Conservation (phyloP, 2,888 invertebrate genomes). For the Agrilus mali region DNA sequence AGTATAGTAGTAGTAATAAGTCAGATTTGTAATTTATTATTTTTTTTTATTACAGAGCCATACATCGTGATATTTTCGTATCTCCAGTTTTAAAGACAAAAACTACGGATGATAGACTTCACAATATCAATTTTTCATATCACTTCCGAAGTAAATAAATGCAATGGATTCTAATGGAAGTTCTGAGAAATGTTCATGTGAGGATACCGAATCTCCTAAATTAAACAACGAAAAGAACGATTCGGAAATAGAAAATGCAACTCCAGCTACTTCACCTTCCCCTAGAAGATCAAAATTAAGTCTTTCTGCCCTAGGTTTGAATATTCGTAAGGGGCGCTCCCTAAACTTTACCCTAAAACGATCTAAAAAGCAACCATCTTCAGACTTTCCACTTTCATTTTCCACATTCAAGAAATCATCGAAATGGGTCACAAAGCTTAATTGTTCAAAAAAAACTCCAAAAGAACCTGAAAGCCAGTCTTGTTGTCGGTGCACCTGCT, state of each 20-base stretch:
- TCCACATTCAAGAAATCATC: conserved; percentile 21
- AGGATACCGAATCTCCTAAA: conserved; percentile 19
- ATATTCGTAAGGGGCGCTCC: conserved; percentile 26
- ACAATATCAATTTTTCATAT: no score
- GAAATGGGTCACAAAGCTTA: conserved; percentile 31
- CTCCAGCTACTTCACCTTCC: conserved; percentile 17
- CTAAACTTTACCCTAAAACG: conserved; percentile 24
- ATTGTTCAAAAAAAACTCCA: conserved; percentile 27
- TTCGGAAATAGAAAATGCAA: conserved; percentile 13
- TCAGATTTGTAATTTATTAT: no score
- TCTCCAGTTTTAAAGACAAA: no score
- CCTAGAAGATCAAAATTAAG: conserved; percentile 23
- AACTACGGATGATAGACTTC: no score
- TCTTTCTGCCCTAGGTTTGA: conserved; percentile 23
- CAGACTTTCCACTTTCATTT: not conserved
- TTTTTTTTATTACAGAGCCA: no score
- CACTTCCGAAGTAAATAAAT: not conserved
- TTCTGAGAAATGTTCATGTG: conserved; percentile 25
- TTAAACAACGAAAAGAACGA: conserved; percentile 20
- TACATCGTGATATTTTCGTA: no score
- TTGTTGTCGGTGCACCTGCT: conserved; percentile 31
- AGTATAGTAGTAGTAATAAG: no score
- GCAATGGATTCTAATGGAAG: conserved; percentile 4
- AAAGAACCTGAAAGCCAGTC: conserved; percentile 17
- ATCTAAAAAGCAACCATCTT: conserved; percentile 16